A percentile compares a stretch with the other conserved stretches of the same genome.
Conservation (phyloP, 2,888 invertebrate genomes). For the Cactoblastis cactorum region DNA sequence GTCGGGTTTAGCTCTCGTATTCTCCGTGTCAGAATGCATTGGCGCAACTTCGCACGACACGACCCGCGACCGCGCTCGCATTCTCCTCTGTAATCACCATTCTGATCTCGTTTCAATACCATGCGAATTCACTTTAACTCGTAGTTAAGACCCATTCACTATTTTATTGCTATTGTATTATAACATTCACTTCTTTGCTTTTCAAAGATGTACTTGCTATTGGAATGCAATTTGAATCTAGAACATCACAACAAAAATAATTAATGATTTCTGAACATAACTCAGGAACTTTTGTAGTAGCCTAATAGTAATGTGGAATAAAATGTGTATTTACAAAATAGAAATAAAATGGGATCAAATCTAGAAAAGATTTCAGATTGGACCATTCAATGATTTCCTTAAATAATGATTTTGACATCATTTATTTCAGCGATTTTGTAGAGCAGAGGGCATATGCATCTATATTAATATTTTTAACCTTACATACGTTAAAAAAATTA, state of each 20-base stretch:
- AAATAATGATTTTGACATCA: no score
- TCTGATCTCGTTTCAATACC: slow-evolving; percentile 59
- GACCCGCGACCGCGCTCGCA: slow-evolving; percentile 56
- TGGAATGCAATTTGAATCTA: slow-evolving; percentile 1
- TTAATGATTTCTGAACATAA: background rate
- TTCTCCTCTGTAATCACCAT: slow-evolving; percentile 50
- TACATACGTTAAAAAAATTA: no score
- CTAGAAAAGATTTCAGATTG: no score
- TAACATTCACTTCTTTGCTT: background rate
- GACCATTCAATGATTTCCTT: no score
- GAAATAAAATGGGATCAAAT: no score
- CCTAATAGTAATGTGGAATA: no score
- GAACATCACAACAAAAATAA: background rate
- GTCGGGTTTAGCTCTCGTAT: slow-evolving; percentile 24
- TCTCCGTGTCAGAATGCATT: slow-evolving; percentile 30
- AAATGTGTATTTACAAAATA: no score
- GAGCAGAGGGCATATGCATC: no score
- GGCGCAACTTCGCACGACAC: slow-evolving; percentile 57
- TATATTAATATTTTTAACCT: no score
- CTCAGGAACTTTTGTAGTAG: background rate
- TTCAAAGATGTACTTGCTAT: background rate
- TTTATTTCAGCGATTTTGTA: no score
- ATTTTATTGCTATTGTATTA: background rate
- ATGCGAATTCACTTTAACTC: slow-evolving; percentile 20
- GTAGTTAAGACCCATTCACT: slow-evolving; percentile 38